phyloP scores from a whole-genome alignment of 1,140 invertebrate species.

The Brachionus koreanus region DNA sequence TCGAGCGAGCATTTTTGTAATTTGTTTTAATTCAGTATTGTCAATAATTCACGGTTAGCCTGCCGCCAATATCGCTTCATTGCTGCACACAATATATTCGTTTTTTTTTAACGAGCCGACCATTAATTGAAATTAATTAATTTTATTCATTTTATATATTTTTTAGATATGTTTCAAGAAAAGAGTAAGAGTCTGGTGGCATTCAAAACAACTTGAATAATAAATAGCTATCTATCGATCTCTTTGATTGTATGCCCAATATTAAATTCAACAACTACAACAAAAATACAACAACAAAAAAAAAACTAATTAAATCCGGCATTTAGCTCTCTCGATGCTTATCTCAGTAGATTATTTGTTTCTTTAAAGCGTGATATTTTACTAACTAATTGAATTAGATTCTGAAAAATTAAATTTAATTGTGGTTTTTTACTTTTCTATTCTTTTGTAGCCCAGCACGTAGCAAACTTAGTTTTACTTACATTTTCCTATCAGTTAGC shows the following conservation, averaged over 20 bases:
- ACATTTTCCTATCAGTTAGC: not conserved
- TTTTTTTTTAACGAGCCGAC: not conserved
- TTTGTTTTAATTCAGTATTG: not conserved
- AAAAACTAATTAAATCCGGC: not conserved
- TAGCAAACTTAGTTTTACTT: not conserved
- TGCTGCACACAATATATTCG: no score
- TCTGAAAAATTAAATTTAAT: not conserved
- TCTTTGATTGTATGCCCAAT: not conserved
- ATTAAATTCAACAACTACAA: not conserved
- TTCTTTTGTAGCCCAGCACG: not conserved
- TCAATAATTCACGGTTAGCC: not conserved
- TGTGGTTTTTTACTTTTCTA: not conserved
- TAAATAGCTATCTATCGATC: not conserved
- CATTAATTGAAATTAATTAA: conserved; percentile 1
- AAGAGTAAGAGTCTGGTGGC: conserved; percentile 2
- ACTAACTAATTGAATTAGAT: not conserved
- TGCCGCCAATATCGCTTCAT: not conserved
- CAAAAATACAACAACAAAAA: not conserved
- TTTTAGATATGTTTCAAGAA: not conserved
- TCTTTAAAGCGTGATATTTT: conserved; percentile 2
- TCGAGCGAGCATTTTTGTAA: not conserved
- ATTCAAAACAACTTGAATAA: not conserved
- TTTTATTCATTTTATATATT: not conserved
- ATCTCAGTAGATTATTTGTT: conserved; percentile 3
- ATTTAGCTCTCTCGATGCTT: not conserved